phyloP scores from a whole-genome alignment of 2,888 invertebrate genomes.

The Hemicrepidius hirtus region DNA sequence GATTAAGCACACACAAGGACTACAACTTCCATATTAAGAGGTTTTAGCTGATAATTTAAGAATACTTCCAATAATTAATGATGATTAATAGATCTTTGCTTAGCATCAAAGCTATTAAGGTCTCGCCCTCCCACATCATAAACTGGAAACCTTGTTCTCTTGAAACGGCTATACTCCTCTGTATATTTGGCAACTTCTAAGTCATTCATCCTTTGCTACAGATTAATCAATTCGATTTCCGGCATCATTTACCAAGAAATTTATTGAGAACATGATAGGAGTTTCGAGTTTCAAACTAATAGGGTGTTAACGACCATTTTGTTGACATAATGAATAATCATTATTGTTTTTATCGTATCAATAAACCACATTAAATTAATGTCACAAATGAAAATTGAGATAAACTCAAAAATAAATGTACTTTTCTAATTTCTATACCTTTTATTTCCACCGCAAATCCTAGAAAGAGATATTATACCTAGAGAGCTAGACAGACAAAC shows the following conservation, averaged over 20 bases:
- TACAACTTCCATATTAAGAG: conserved; percentile 14
- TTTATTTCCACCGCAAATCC: too few relatives aligned
- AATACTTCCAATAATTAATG: conserved; percentile 32
- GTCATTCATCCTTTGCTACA: conserved; percentile 29
- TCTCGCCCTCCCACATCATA: conserved; percentile 26
- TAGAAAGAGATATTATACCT: too few relatives aligned
- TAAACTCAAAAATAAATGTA: too few relatives aligned
- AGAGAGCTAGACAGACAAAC: too few relatives aligned
- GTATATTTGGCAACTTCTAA: conserved; percentile 25
- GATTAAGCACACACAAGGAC: conserved; percentile 14
- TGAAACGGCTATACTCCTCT: conserved; percentile 16
- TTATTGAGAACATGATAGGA: conserved; percentile 21
- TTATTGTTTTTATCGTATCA: not conserved
- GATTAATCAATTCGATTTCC: conserved; percentile 29
- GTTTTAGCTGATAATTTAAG: conserved; percentile 15
- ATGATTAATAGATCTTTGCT: conserved; percentile 38
- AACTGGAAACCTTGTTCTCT: conserved; percentile 11
- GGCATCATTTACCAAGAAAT: conserved; percentile 24
- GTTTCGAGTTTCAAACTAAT: conserved; percentile 13
- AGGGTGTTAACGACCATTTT: conserved; percentile 21
- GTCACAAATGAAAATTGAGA: not conserved
- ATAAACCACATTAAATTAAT: not conserved
- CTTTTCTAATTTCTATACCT: too few relatives aligned
- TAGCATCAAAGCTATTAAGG: conserved; percentile 24
- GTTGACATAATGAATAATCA: conserved; percentile 22